Percentiles rank a stretch among this genome's conserved stretches.
Conservation (phyloP, 2,113 vertebrate species). For the Oceanodroma tethys region DNA sequence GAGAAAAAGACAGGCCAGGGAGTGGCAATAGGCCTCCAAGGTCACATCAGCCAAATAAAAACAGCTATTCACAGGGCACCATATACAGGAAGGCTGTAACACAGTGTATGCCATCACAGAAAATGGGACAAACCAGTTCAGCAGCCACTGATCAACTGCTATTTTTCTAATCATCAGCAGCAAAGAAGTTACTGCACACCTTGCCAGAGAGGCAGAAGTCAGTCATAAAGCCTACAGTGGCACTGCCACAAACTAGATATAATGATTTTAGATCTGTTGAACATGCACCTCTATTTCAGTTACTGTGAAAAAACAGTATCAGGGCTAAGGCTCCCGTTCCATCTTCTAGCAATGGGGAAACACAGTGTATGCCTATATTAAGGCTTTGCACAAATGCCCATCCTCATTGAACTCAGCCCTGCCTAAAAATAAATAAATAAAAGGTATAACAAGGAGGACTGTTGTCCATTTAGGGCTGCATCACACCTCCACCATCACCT, state of each 20-base stretch:
- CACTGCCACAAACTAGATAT: not conserved
- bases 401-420: not conserved
- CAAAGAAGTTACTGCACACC: not conserved
- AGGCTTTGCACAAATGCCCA: not conserved
- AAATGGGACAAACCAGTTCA: not conserved
- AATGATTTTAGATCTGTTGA: not conserved
- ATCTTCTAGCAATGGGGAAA: not conserved
- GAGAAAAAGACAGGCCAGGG: not conserved
- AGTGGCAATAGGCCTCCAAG: not conserved
- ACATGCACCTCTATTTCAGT: fast-evolving
- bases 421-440: not conserved
- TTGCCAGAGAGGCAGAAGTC: not conserved
- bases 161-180: not conserved
- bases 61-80: not conserved
- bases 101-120: not conserved
- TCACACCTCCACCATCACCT: not conserved
- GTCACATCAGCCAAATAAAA: constrained; percentile 49
- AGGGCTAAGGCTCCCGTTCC: not conserved
- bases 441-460: not conserved
- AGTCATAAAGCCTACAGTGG: not conserved
- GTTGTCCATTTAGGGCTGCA: not conserved
- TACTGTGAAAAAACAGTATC: not conserved
- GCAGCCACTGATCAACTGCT: not conserved
- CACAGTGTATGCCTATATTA: not conserved
- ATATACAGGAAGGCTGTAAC: not conserved